These are phyloP conservation scores for Actias luna DNA, from an alignment of 2,888 invertebrate genomes.

Conservation along the genomic window DNA sequence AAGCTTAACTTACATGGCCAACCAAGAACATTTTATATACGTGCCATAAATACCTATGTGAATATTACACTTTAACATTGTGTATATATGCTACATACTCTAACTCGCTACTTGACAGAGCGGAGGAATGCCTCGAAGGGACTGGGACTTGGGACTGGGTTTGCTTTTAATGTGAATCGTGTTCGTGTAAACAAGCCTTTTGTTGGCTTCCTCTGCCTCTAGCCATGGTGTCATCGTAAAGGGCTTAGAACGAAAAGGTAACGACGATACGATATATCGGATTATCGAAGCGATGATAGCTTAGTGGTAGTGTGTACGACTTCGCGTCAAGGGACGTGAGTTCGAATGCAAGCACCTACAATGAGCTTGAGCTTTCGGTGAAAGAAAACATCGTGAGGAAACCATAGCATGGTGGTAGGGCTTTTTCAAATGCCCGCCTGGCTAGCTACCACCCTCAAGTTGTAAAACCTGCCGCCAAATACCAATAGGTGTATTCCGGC, in stretches of 20 bases:
- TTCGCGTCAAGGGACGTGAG: too few species aligned
- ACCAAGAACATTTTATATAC: too few species aligned
- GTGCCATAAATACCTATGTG: too few species aligned
- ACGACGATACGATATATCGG: conserved; percentile 10
- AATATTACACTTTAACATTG: conserved; percentile 3
- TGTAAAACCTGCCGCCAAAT: too few species aligned
- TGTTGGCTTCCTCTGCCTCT: conserved; percentile 59
- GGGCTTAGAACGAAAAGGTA: conserved; percentile 9
- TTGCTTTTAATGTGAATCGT: conserved; percentile 62
- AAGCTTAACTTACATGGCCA: neutral
- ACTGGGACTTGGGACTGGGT: conserved; percentile 57
- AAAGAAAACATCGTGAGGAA: too few species aligned
- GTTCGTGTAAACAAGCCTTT: conserved; percentile 71
- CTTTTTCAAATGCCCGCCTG: too few species aligned
- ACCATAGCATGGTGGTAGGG: too few species aligned
- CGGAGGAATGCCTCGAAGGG: conserved; percentile 62
- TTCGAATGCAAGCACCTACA: too few species aligned
- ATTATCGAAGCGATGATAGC: neutral
- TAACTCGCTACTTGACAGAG: conserved; percentile 46
- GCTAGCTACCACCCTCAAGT: too few species aligned
- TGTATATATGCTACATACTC: conserved; percentile 17
- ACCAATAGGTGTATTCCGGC: too few species aligned
- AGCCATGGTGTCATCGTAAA: conserved; percentile 28
- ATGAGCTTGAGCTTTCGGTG: too few species aligned
- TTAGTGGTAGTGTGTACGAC: too few species aligned